These are phyloP conservation scores for Silurus glanis DNA, from an alignment of 2,113 vertebrate genomes.

Conservation along the genomic window DNA sequence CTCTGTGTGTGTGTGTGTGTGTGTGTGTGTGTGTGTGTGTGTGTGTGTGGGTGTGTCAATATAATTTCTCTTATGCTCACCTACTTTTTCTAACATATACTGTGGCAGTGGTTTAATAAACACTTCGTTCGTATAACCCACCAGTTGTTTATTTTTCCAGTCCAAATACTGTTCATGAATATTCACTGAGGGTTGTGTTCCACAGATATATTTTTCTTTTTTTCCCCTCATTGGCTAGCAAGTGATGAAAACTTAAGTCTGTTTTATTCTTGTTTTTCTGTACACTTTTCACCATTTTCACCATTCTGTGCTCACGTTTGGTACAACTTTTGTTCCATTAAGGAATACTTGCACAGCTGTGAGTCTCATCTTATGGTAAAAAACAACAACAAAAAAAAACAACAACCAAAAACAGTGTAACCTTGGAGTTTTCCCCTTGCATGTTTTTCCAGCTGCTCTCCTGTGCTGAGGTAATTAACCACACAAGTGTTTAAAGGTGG, in stretches of 20 bases:
- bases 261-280: conserved; percentile 33
- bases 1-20: conserved; percentile 51
- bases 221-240: background rate
- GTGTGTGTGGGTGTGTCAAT: conserved; percentile 43
- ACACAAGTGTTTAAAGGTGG: conserved; percentile 84
- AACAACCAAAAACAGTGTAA: conserved; percentile 40
- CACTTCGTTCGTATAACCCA: conserved; percentile 42
- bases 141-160: conserved; percentile 55
- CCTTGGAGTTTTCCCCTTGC: conserved; percentile 59
- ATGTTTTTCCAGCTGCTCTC: conserved; percentile 73
- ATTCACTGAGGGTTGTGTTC: conserved; percentile 28
- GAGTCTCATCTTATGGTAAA: conserved; percentile 67
- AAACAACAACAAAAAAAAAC: conserved; percentile 42
- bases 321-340: conserved; percentile 62
- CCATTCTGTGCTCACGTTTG: conserved; percentile 29
- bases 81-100: conserved; percentile 34
- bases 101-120: conserved; percentile 55
- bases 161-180: conserved; percentile 32
- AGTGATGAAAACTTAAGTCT: conserved; percentile 17
- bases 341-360: conserved; percentile 72
- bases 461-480: conserved; percentile 89
- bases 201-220: background rate
- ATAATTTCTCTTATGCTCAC: conserved; percentile 7
- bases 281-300: conserved; percentile 11
- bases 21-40: conserved; percentile 49